Conservation (phyloP, 2,113 vertebrate genomes). For the Centropristis striata region DNA sequence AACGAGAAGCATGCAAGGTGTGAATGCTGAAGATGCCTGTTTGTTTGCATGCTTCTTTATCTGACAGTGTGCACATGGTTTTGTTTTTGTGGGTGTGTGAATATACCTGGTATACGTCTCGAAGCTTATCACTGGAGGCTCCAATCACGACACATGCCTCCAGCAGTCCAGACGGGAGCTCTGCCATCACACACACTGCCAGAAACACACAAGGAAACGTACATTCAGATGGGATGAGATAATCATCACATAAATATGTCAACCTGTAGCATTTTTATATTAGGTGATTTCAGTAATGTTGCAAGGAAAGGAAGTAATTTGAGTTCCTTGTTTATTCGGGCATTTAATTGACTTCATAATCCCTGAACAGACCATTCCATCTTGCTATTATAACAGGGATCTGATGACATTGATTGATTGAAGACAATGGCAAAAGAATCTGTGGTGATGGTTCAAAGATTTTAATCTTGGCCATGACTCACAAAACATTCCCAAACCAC, state of each 20-base stretch:
- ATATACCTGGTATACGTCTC: constrained; percentile 86
- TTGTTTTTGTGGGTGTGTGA: neutral
- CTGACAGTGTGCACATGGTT: neutral
- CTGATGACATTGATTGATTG: neutral
- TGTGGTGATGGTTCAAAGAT: neutral
- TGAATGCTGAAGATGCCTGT: neutral
- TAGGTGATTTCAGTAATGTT: neutral
- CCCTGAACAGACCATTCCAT: neutral
- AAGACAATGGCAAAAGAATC: neutral
- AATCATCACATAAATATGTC: neutral
- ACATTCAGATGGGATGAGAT: neutral
- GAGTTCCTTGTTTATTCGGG: neutral
- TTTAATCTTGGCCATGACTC: constrained; percentile 17
- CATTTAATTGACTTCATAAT: neutral
- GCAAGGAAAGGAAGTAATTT: neutral
- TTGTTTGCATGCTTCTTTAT: neutral
- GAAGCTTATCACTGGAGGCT: constrained; percentile 85
- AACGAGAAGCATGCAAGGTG: neutral
- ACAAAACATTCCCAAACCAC: constrained; percentile 24
- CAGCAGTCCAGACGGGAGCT: constrained; percentile 91
- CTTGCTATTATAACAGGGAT: neutral
- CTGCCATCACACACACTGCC: constrained; percentile 86
- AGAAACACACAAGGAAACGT: constrained; percentile 24
- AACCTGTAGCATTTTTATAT: neutral
- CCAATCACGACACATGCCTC: constrained; percentile 93